A percentile compares a stretch with the other conserved stretches of the same genome.
These are phyloP conservation scores for Chiropotes sagulatus DNA, from an alignment of 2,797 vertebrate species.

Conservation along the genomic window DNA sequence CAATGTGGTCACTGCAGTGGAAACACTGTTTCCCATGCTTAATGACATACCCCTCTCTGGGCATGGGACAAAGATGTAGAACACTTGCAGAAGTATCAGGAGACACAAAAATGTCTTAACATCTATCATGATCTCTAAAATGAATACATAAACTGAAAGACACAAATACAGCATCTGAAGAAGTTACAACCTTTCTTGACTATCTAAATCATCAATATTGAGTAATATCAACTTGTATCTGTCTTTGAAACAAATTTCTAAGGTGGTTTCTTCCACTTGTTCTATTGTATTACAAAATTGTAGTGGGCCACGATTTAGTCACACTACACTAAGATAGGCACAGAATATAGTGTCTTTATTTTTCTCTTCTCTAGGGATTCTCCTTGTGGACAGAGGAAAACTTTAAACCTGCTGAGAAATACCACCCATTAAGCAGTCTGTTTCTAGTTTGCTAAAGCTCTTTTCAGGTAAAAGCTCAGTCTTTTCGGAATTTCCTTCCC, in stretches of 20 bases:
- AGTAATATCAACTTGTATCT: neutral
- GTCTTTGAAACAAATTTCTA: constrained; percentile 2
- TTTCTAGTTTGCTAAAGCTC: neutral
- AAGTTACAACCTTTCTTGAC: neutral
- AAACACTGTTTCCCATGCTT: constrained; percentile 59
- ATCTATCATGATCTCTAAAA: neutral
- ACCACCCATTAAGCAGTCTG: neutral
- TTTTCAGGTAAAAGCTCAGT: neutral
- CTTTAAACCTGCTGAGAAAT: neutral
- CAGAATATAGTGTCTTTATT: neutral
- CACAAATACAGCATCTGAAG: neutral
- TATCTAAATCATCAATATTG: neutral
- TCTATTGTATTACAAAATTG: neutral
- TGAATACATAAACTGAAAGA: constrained; percentile 31
- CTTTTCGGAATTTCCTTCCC: neutral
- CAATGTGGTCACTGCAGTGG: constrained; percentile 54
- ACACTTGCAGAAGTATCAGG: neutral
- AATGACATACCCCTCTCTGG: constrained; percentile 51
- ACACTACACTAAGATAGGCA: neutral
- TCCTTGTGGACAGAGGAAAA: neutral
- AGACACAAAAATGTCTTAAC: neutral
- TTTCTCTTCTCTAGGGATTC: neutral
- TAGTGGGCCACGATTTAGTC: neutral
- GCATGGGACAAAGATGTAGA: constrained; percentile 47
- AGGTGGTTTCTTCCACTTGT: neutral